Evolutionary conservation across 2,888 invertebrate genomes (phyloP).

Genomic region (Tanytarsus gracilentus): DNA sequence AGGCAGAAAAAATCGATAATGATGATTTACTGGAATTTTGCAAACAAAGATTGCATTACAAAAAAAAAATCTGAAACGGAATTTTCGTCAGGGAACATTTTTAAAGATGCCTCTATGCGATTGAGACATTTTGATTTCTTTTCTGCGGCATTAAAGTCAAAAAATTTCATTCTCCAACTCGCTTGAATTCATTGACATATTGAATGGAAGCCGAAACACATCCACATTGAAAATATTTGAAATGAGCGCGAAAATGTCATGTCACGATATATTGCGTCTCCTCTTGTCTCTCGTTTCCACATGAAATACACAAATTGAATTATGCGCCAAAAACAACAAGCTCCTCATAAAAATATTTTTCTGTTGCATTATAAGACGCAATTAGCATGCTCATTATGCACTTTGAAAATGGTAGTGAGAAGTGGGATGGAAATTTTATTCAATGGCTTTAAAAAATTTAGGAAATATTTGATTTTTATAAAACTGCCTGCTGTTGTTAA

Average conservation of each 20-base stretch:
- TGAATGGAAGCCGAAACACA: background rate
- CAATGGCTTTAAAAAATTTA: too few species aligned
- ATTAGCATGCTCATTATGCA: too few species aligned
- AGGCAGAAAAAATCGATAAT: background rate
- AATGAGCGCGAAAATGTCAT: conserved; percentile 19
- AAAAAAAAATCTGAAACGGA: too few species aligned
- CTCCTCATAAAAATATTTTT: too few species aligned
- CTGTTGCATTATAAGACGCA: too few species aligned
- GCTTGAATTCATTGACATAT: conserved; percentile 24
- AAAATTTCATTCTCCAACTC: conserved; percentile 3
- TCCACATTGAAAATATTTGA: background rate
- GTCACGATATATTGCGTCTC: conserved; percentile 27
- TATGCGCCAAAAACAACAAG: background rate
- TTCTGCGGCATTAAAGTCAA: background rate
- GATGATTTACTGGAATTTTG: background rate
- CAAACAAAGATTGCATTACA: too few species aligned
- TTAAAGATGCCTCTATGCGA: background rate
- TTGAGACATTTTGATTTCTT: background rate
- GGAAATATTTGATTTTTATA: too few species aligned
- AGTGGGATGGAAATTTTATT: too few species aligned
- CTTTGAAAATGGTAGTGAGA: too few species aligned
- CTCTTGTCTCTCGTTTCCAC: background rate
- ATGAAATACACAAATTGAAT: conserved; percentile 4
- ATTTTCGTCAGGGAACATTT: too few species aligned
- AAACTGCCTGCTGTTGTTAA: too few species aligned